Evolutionary conservation across 2,888 invertebrate species (phyloP), one percentile per base, ranked within the genome.

Genomic region (Yponomeuta evonymella): DNA sequence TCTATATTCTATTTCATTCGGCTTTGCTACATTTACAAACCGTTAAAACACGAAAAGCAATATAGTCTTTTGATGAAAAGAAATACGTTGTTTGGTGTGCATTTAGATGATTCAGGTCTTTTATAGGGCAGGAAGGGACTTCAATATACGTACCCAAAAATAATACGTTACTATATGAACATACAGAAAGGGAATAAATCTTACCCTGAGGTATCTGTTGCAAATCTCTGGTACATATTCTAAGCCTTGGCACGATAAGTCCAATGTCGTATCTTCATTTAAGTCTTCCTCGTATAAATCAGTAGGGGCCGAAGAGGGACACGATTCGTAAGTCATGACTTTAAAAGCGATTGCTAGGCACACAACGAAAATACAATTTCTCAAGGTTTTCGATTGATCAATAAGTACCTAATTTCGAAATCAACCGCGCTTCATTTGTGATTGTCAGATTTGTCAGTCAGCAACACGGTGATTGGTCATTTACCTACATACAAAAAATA

Each of bases 201-300:
- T 85, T 77, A 90, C 90, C 73, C 80, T 79, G 70, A 89, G 66
- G 64, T 76, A 72, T 62, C 78, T 78, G 73, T 81, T 85, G 12
- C 79, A 29, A 33, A 62, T 79, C 43, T 79, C 75, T 2, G 91
- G 89, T 11, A 87, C 73, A 36, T 58, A 67, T 33, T 78, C 75
- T 63, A 91, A 77, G n/a, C 75, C 76, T 75, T 81, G 79, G 2
- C 76, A 79, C 23, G 88, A 86, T 67, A 87, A 78, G 78, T 90
- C 84, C 64, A 82, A 77, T 12, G 79, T 79, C 4, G 82, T 85
- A 64, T 85, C 83, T 70, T 85, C 81, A 75, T 83, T 81, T 48
- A 85, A 74, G 58, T 77, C 79, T 73, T 86, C 84, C 72, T 89
- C 89, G 72, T 90, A 90, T 63, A 89, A 78, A 75, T 85, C 84